Evolutionary conservation across 2,113 vertebrate species (phyloP).

Genomic region (Condylura cristata): DNA sequence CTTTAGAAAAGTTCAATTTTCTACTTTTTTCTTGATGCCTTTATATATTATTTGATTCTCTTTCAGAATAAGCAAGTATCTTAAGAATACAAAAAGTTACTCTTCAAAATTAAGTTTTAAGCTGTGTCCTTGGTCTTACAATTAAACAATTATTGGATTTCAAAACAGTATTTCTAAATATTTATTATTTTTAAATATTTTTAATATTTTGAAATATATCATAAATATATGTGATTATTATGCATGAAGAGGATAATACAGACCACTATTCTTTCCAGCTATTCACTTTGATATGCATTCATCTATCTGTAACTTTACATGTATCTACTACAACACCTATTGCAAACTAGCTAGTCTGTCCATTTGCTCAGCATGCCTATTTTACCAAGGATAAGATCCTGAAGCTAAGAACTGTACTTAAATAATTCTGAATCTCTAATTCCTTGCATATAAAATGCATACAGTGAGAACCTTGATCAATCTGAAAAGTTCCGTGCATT

Average conservation of each 20-base stretch:
- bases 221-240: background rate
- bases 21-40: background rate
- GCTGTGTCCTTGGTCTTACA: background rate
- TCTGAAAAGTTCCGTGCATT: background rate
- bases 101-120: conserved; percentile 38
- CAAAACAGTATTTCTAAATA: background rate
- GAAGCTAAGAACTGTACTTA: background rate
- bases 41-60: background rate
- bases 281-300: background rate
- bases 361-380: background rate
- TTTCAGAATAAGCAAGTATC: background rate
- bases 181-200: background rate
- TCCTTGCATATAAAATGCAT: background rate
- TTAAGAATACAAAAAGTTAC: conserved; percentile 6
- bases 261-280: background rate
- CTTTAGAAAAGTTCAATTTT: background rate
- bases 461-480: background rate
- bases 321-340: background rate
- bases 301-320: background rate
- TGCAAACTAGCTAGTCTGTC: background rate
- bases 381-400: background rate
- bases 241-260: background rate
- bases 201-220: background rate
- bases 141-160: background rate
- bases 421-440: background rate